phyloP scores from a whole-genome alignment of 2,113 vertebrate species.

The Peromyscus leucopus region DNA sequence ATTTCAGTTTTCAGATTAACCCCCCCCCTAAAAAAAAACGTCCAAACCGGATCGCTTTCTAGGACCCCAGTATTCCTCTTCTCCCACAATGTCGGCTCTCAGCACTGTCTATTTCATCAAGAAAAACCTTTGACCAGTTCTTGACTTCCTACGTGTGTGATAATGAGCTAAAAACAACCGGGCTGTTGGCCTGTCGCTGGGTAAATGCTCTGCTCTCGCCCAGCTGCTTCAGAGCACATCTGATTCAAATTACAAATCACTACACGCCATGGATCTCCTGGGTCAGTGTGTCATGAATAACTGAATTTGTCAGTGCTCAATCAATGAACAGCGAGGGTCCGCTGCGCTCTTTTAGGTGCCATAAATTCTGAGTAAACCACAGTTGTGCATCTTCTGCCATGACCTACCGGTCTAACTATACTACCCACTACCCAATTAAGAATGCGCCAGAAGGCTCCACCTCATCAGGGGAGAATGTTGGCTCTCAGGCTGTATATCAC shows the following conservation, averaged over 20 bases:
- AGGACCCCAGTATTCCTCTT: background rate
- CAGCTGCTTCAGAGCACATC: constrained; percentile 15
- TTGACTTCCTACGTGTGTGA: background rate
- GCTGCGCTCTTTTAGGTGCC: background rate
- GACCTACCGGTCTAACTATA: constrained; percentile 9
- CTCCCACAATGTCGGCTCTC: background rate
- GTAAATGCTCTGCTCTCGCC: constrained; percentile 1
- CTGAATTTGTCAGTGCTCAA: constrained; percentile 39
- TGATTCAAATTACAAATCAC: constrained; percentile 68
- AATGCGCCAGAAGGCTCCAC: background rate
- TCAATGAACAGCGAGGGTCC: constrained; percentile 37
- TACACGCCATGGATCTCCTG: constrained; percentile 33
- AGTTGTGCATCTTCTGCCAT: background rate
- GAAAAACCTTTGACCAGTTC: constrained; percentile 6
- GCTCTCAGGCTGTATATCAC: background rate
- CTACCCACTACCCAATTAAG: background rate
- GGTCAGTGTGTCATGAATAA: constrained; percentile 70
- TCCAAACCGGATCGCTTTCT: background rate
- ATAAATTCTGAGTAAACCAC: background rate
- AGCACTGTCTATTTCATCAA: background rate
- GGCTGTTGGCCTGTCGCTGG: constrained; percentile 9
- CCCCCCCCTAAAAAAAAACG: no score
- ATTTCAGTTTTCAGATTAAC: constrained; percentile 33
- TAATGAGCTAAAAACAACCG: constrained; percentile 53
- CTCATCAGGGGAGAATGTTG: background rate